Base-by-base conservation (phyloP, 2,797 vertebrate species). In the Phalloptychus januarius region DNA sequence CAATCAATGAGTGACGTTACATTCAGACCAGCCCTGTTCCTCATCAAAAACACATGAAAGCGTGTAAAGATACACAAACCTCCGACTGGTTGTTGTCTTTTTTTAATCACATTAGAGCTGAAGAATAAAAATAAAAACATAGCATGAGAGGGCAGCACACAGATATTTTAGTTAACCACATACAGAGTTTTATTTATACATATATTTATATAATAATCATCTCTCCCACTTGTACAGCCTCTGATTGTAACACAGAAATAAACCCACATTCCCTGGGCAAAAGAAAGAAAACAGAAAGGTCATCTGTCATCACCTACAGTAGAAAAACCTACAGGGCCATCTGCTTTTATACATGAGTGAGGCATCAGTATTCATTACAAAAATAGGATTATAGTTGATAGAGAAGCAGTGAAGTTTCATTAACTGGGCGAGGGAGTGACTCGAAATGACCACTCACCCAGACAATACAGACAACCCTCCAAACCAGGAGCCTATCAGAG, bases 351-450 rank as follows among this genome's bases (percentile, higher is more conserved):
- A 93, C 90, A 93, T 88, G 73, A 82, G 86, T 58, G 72, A 83
- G 85, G 91, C 85, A 84, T 89, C 90, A 85, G 87, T 92, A 91
- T 93, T 93, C 91, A 91, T 95, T 96, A 96, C 85, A 96, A 96
- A 96, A 96, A 96, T 95, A 96, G 91, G 93, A 93, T 91, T 94
- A 94, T 89, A 92, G 88, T 87, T 77, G 86, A 89, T 86, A 88
- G 33, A 89, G 87, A 85, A 89, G 91, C 72, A 44, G 77, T 84
- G 73, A 81, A 80, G 79, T 63, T 78, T 69, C 82, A 81, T 65
- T 80, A 77, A 79, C 86, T 74, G 76, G 71, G 83, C 36, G 74
- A 77, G 40, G 44, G 78, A 48, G 83, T 75, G 77, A 74, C 42
- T 58, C 50, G 82, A 82, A 79, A 83, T 31, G 15, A 80, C 75